phyloP scores from a whole-genome alignment of 92 coral and sea anemone species.

The Meandrina meandrites region DNA sequence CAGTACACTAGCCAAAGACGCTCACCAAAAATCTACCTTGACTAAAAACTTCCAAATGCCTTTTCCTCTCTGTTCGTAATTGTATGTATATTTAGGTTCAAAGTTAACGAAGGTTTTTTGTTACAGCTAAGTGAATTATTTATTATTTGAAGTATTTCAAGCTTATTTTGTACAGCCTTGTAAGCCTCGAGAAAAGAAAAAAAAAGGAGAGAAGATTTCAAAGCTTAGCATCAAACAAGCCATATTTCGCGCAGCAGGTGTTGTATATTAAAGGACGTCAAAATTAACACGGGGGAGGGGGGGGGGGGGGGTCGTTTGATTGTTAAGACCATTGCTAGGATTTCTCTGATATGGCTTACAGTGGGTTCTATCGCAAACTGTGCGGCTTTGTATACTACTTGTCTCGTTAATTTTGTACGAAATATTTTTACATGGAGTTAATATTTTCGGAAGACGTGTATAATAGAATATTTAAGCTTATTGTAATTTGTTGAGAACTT shows the following conservation, averaged over 20 bases:
- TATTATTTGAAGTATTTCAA: slow-evolving; percentile 34
- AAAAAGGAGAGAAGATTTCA: slow-evolving; percentile 2
- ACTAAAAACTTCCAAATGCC: not conserved
- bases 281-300: slow-evolving; percentile 8
- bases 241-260: slow-evolving; percentile 11
- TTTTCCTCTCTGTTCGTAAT: not conserved
- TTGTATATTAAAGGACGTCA: slow-evolving; percentile 16
- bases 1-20: not conserved
- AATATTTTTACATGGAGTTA: slow-evolving; percentile 83
- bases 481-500: slow-evolving; percentile 46
- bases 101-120: not conserved
- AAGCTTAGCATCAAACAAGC: slow-evolving; percentile 6
- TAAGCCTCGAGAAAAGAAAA: not conserved
- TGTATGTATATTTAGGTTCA: slow-evolving; percentile 4
- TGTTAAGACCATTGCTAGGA: not conserved
- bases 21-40: not conserved
- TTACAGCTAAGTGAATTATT: slow-evolving; percentile 33
- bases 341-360: not conserved
- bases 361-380: slow-evolving; percentile 7
- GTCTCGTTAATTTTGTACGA: slow-evolving; percentile 76
- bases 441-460: slow-evolving; percentile 86
- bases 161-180: slow-evolving; percentile 45
- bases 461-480: slow-evolving; percentile 73
- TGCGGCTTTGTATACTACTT: slow-evolving; percentile 28
- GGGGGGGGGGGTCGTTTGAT: not conserved